Evolutionary conservation across 2,888 invertebrate genomes (phyloP).

Genomic region (Rambutsinella grinnellia): DNA sequence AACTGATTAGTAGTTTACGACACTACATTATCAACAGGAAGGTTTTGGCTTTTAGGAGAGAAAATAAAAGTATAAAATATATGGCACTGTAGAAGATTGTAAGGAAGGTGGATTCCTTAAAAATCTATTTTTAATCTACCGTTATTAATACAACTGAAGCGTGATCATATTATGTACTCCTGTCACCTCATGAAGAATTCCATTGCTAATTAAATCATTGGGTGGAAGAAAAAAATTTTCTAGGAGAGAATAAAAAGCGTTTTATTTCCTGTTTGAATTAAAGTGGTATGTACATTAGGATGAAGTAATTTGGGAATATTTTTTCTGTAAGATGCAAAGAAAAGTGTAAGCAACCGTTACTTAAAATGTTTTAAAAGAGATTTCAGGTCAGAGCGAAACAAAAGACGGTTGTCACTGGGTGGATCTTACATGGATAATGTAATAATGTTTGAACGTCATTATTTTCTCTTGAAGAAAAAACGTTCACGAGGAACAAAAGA

Average conservation of each 20-base stretch:
- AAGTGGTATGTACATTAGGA: background rate
- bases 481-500: too few species aligned
- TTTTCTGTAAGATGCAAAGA: background rate
- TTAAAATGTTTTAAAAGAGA: slow-evolving; percentile 14
- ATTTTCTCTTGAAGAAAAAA: too few species aligned
- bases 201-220: slow-evolving; percentile 39
- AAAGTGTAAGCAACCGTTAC: slow-evolving; percentile 8
- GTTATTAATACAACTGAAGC: slow-evolving; percentile 32
- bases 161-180: slow-evolving; percentile 23
- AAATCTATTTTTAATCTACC: slow-evolving; percentile 10
- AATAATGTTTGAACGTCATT: too few species aligned
- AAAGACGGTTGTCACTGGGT: too few species aligned
- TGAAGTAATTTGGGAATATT: background rate
- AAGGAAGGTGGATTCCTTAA: background rate
- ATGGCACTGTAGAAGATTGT: background rate
- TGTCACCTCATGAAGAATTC: slow-evolving; percentile 30
- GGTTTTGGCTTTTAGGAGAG: background rate
- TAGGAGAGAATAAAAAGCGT: too few species aligned
- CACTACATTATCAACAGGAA: background rate
- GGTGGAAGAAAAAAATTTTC: too few species aligned
- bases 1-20: background rate
- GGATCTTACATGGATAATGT: too few species aligned
- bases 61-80: background rate
- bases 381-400: background rate
- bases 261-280: background rate